A percentile compares a stretch with the other conserved stretches of the same genome.
Conservation (phyloP, 2,797 vertebrate genomes). For the Hippoglossus hippoglossus region DNA sequence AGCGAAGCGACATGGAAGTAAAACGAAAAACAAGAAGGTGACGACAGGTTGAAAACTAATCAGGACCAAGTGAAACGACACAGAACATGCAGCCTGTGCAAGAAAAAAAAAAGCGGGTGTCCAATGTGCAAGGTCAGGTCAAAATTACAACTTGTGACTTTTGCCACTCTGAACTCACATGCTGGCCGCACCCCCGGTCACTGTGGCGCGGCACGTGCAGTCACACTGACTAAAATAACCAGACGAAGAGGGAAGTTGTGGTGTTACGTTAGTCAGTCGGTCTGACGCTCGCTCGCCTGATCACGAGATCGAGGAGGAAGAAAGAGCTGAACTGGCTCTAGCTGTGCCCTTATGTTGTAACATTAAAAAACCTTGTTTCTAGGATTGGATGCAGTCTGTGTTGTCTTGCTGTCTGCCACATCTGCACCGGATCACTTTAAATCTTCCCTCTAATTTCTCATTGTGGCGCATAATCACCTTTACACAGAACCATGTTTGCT, state of each 20-base stretch:
- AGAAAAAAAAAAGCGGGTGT: neutral
- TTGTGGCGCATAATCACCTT: slow-evolving; percentile 5
- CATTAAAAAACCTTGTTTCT: neutral
- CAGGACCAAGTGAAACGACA: neutral
- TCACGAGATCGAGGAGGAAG: slow-evolving; percentile 55
- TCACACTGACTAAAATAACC: slow-evolving; percentile 62
- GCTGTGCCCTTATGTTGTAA: neutral
- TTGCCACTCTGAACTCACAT: slow-evolving; percentile 41
- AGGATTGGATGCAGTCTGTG: neutral
- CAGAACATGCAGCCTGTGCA: neutral
- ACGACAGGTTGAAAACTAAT: neutral
- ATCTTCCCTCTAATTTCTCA: neutral
- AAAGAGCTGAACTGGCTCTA: slow-evolving; percentile 20
- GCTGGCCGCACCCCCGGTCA: slow-evolving; percentile 32
- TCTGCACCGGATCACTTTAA: neutral
- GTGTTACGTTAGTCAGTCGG: slow-evolving; percentile 28
- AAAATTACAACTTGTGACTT: slow-evolving; percentile 30
- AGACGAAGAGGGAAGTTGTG: slow-evolving; percentile 62
- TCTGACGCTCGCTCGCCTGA: slow-evolving; percentile 24
- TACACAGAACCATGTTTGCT: no score
- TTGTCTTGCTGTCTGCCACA: neutral
- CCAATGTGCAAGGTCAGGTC: neutral
- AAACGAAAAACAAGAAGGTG: no score
- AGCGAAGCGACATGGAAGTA: neutral
- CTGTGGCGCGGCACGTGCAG: slow-evolving; percentile 39